Base-by-base conservation (phyloP, 2,888 invertebrate species). In the Trachelus tabidus region DNA sequence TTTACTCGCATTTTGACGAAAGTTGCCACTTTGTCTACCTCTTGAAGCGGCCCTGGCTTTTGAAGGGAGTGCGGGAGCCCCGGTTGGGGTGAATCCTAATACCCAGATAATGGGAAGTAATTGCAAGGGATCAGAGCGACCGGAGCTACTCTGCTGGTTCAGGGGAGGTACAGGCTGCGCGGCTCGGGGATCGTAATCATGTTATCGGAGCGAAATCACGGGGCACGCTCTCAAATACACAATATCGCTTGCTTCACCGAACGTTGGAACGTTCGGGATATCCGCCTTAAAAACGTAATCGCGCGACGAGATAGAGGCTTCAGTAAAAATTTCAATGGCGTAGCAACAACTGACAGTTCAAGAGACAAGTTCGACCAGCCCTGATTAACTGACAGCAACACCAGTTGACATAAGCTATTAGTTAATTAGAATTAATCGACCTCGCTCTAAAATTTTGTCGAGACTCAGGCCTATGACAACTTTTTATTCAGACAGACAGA, bases 91-190 rank as follows among this genome's bases (percentile, higher is more conserved):
- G 90, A 89, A 91, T 91, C 91, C 90, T 91, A 91, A 91, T 91
- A 90, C 91, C 89, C 89, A 88, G 91, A 91, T 91, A 91, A 91
- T 91, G 90, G 91, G 90, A 89, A 91, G 90, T 91, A 91, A 91
- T 91, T 91, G 91, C 91, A 89, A 90, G 90, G 91, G 91, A 91
- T 91, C 91, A 90, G 90, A 90, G 89, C 88, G 87, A 88, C 87
- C 87, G 86, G 82, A 86, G 87, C 87, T 86, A 85, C 87, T 89
- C 87, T 85, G 79, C 79, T 34, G 75, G 71, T 71, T 31, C 33
- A 71, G 71, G 74, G 31, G 30, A 34, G 35, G 37, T 74, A 78
- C 76, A 79, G 80, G 79, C 79, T 80, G 81, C 77, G 83, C 80
- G 83, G 83, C 79, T 68, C 77, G 15, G 75, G 33, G 69, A 71